These are phyloP conservation scores for Magallana ariakensis DNA, from an alignment of 1,140 invertebrate genomes.

Conservation along the genomic window DNA sequence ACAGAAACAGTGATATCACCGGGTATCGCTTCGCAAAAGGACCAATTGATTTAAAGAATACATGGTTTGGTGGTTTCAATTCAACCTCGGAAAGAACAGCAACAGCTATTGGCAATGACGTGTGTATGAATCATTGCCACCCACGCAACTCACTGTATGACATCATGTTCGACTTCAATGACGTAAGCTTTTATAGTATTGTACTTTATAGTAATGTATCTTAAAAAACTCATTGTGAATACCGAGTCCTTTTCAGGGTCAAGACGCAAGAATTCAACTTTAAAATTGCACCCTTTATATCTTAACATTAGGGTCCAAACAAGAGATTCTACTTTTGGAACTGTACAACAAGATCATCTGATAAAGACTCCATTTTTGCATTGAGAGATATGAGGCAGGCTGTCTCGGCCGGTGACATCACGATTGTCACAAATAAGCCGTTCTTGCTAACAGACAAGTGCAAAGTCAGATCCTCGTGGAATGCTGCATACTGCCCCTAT, in stretches of 20 bases:
- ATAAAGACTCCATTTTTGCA: neutral
- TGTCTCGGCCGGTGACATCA: neutral
- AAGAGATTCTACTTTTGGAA: neutral
- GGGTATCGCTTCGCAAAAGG: neutral
- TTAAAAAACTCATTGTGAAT: neutral
- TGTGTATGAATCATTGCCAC: neutral
- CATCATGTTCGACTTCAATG: conserved; percentile 7
- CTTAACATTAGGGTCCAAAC: neutral
- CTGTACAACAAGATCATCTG: neutral
- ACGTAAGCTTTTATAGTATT: neutral
- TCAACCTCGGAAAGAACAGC: neutral
- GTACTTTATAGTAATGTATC: too few species aligned
- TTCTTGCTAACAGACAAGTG: neutral
- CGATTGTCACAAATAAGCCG: neutral
- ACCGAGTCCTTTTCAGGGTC: too few species aligned
- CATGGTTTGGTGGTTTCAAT: conserved; percentile 8
- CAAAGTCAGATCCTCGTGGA: neutral
- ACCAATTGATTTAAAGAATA: neutral
- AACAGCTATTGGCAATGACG: neutral
- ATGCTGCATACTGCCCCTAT: conserved; percentile 2
- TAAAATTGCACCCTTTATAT: neutral
- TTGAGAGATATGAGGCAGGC: neutral
- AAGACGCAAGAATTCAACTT: neutral
- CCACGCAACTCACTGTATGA: neutral
- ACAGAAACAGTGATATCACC: neutral